Conservation (phyloP, 2,888 invertebrate species). For the Drosophila vallismaia region DNA sequence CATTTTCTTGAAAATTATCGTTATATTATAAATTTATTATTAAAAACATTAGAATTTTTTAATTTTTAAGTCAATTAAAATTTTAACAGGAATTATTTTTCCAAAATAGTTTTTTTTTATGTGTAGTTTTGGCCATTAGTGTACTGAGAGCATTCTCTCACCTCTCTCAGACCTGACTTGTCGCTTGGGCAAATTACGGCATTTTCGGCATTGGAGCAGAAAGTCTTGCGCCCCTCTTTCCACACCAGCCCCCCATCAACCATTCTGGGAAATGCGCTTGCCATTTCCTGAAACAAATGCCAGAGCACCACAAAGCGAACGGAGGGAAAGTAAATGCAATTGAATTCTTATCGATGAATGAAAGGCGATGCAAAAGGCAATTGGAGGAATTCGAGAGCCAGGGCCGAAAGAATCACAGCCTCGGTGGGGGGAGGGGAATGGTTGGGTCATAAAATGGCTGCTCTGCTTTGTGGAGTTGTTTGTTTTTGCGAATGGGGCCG, state of each 20-base stretch:
- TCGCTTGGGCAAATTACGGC: constrained; percentile 54
- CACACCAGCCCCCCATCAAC: not conserved
- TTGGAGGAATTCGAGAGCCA: constrained; percentile 52
- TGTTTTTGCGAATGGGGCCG: constrained; percentile 72
- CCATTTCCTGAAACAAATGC: constrained; percentile 73
- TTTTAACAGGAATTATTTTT: not conserved
- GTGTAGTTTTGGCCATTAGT: constrained; percentile 29
- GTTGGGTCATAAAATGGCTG: constrained; percentile 43
- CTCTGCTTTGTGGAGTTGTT: constrained; percentile 56
- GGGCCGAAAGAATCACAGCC: constrained; percentile 19
- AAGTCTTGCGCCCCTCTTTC: constrained; percentile 13
- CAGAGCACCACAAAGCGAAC: constrained; percentile 35
- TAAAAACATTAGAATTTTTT: too few species aligned
- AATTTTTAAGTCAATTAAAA: too few species aligned
- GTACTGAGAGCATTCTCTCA: constrained; percentile 44
- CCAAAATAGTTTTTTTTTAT: not conserved
- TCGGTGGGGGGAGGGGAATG: not conserved
- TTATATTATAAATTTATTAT: too few species aligned
- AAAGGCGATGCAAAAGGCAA: constrained; percentile 33
- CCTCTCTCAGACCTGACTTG: constrained; percentile 49
- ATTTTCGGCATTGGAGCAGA: constrained; percentile 48
- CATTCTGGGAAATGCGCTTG: constrained; percentile 42
- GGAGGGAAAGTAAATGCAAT: constrained; percentile 42
- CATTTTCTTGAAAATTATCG: too few species aligned
- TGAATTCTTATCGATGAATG: constrained; percentile 66